Base-by-base conservation (phyloP, 2,113 vertebrate genomes). In the Silurus glanis region DNA sequence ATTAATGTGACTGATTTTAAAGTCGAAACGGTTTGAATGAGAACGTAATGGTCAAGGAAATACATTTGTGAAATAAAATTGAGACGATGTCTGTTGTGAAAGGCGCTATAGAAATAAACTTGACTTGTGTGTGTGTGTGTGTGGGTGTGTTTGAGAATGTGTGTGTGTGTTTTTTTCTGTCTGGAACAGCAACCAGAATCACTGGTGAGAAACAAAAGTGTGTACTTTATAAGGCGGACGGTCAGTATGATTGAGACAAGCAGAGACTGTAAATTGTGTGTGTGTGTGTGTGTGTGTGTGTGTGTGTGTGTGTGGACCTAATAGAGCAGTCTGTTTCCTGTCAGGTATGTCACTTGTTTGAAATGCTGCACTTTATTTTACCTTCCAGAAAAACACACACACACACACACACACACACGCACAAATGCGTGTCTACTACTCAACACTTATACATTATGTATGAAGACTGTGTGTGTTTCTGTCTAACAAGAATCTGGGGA, bases 111-210 rank as follows among this genome's bases (percentile, higher is more conserved):
- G 37, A 37, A 37, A 37, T 37, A 37, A 3, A 37, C 37, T 37
- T 37, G 28, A 37, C 28, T 1, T 37, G 37, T 37, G 37, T 37
- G 37, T 37, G 37, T 61, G 53, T 28, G n/a, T 49, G 64, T 56
- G 79, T 58, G 37, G 21, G 71, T 47, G 12, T 78, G 67, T 37
- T 53, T 74, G 83, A 56, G 84, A 80, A 67, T 85, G 83, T 80
- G 87, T 62, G 67, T 88, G 49, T 51, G 21, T 25, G 37, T 74
- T 51, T 56, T 21, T 69, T 72, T 80, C 16, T 67, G 25, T 25
- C 12, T 67, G 64, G n/a, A 64, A 64, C 61, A 4, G 61, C 23
- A 9, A 64, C 88, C 55, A 45, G 53, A 71, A 37, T 55, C 51
- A 81, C 16, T 13, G 58, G 49, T 64, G 56, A 53, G 83, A 85